These are phyloP conservation scores for Buphagus erythrorhynchus DNA, from an alignment of 2,797 vertebrate species.

Conservation along the genomic window DNA sequence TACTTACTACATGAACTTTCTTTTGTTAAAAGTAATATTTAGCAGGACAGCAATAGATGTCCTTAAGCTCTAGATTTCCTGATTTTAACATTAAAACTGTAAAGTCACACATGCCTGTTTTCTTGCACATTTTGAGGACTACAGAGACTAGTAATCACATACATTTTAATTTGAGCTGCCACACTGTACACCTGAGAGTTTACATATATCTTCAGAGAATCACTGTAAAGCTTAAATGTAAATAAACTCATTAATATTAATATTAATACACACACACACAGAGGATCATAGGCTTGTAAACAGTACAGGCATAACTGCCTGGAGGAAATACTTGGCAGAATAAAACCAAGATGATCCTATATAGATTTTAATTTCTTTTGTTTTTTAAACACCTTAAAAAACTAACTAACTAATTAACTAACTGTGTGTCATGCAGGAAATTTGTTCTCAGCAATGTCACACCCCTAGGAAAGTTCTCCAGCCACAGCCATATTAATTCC, in stretches of 20 bases:
- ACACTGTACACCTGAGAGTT: background rate
- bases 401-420: background rate
- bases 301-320: background rate
- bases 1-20: background rate
- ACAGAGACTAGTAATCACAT: background rate
- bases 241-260: conserved; percentile 1
- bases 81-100: background rate
- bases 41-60: background rate
- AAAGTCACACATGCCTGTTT: background rate
- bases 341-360: background rate
- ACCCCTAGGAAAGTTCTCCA: background rate
- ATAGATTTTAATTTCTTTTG: background rate
- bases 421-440: background rate
- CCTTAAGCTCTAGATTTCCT: background rate
- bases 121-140: background rate
- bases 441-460: background rate
- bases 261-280: background rate
- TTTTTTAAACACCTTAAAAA: background rate
- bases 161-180: background rate
- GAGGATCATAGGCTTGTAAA: background rate
- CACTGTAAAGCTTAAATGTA: background rate
- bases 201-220: background rate
- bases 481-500: background rate
- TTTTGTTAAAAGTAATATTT: background rate
- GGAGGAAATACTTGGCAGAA: background rate